Evolutionary conservation across 2,797 vertebrate species (phyloP), one percentile per base, ranked within the genome.

Genomic region (Siniperca undulata): DNA sequence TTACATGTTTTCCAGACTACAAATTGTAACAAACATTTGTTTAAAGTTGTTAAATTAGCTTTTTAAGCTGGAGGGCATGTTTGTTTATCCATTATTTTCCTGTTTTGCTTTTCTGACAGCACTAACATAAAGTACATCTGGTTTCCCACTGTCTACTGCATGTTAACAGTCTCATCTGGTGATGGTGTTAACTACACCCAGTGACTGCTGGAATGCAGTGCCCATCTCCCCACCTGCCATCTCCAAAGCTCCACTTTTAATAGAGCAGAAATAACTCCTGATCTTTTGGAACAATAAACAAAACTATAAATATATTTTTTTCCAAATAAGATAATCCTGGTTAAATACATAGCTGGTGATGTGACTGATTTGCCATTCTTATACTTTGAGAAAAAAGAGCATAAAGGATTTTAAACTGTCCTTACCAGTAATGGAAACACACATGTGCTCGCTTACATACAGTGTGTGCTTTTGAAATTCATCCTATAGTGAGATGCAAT

Each of bases 221-320:
- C 48, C 70, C 55, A 17, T 27, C 44, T 46, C 66, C 36, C 65
- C 81, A 85, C 62, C 78, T 73, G 65, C 77, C 42, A 12, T 48
- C 58, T 68, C 70, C 19, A 42, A 69, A 67, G 53, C 74, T 22
- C 17, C 3, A 30, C 70, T 75, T 73, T 59, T 53, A 40, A 76
- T 4, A 48, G 52, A 62, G 74, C 62, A 67, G 11, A 84, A 86
- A 83, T 61, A 77, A 71, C 78, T 36, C 10, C 46, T 71, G 58
- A 72, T 77, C 59, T 61, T n/a, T 19, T 65, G 50, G 38, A 77
- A 62, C 67, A 74, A 71, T 14, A 73, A 77, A 56, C 27, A 58
- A 36, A 68, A 36, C 52, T 55, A 58, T 46, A 58, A 53, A 79
- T 50, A 76, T 36, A 22, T 53, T n/a, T 50, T 77, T 65, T 73